Percentiles rank a stretch among this genome's conserved stretches.
Evolutionary conservation across 2,888 invertebrate genomes (phyloP).

Genomic region (Gasteruption jaculator): DNA sequence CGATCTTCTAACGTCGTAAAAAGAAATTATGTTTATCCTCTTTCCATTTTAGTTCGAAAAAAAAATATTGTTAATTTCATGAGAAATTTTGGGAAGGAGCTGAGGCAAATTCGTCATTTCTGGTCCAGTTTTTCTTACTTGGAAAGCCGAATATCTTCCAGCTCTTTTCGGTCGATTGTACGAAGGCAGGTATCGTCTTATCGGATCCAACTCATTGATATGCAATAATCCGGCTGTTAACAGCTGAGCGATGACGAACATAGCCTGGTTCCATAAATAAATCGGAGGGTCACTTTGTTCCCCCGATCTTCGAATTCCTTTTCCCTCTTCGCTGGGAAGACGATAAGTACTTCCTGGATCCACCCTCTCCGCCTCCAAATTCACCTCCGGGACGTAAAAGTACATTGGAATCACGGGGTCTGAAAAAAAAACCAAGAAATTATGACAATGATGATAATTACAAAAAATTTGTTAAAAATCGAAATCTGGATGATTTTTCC

Average conservation of each 20-base stretch:
- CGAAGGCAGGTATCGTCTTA: constrained; percentile 90
- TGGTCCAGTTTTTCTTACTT: constrained; percentile 61
- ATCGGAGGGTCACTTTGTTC: constrained; percentile 30
- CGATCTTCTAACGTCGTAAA: constrained; percentile 8
- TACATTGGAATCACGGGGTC: constrained; percentile 95
- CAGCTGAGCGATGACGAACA: constrained; percentile 91
- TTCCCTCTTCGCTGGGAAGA: constrained; percentile 60
- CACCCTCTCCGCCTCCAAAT: constrained; percentile 66
- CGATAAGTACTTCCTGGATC: constrained; percentile 67
- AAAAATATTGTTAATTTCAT: neutral
- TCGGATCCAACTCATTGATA: constrained; percentile 93
- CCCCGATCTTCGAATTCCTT: constrained; percentile 42
- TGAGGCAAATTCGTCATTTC: too few species aligned
- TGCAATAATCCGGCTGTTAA: constrained; percentile 85
- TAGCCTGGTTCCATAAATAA: constrained; percentile 83
- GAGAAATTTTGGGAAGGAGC: too few species aligned
- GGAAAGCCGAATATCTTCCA: constrained; percentile 95
- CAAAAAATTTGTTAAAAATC: too few species aligned
- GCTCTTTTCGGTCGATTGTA: constrained; percentile 90
- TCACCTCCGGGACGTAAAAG: constrained; percentile 76
- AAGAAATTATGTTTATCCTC: neutral
- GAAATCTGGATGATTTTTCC: too few species aligned
- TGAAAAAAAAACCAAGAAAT: constrained; percentile 50
- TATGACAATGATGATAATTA: constrained; percentile 8
- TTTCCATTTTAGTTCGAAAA: neutral